Percentiles rank a stretch among this genome's conserved stretches.
Evolutionary conservation across 2,113 vertebrate species (phyloP).

Genomic region (Ceuthmochares aereus): DNA sequence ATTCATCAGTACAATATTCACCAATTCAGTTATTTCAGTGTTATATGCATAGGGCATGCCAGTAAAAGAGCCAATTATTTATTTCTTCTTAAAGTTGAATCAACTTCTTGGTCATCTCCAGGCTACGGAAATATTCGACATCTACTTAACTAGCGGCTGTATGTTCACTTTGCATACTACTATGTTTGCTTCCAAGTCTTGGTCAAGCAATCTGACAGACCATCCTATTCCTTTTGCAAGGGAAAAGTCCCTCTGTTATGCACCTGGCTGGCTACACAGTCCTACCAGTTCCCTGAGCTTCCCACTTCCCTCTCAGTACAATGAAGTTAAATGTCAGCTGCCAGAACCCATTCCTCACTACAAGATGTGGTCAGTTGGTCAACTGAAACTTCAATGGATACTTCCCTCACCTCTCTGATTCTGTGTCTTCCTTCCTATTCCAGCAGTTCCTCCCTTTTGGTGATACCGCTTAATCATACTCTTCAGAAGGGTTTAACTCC

Average conservation of each 20-base stretch:
- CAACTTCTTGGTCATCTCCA: neutral
- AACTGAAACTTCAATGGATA: neutral
- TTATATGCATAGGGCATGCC: neutral
- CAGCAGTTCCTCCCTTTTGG: neutral
- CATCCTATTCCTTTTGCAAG: neutral
- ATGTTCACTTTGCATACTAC: neutral
- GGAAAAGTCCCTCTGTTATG: neutral
- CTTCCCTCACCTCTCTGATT: neutral
- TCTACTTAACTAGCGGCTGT: neutral
- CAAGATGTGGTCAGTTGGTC: neutral
- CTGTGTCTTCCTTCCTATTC: neutral
- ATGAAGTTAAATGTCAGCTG: neutral
- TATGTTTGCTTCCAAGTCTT: fast-evolving
- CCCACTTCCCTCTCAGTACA: neutral
- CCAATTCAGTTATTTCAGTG: neutral
- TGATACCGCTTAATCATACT: neutral
- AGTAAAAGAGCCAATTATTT: neutral
- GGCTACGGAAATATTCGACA: neutral
- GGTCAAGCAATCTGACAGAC: neutral
- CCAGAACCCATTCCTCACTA: neutral
- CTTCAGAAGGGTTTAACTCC: neutral
- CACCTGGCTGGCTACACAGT: neutral
- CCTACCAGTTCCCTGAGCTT: neutral
- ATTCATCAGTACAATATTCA: neutral
- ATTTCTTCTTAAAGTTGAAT: neutral